Evolutionary conservation across 2,797 vertebrate species (phyloP).

Genomic region (Pseudotriccus pelzelni): DNA sequence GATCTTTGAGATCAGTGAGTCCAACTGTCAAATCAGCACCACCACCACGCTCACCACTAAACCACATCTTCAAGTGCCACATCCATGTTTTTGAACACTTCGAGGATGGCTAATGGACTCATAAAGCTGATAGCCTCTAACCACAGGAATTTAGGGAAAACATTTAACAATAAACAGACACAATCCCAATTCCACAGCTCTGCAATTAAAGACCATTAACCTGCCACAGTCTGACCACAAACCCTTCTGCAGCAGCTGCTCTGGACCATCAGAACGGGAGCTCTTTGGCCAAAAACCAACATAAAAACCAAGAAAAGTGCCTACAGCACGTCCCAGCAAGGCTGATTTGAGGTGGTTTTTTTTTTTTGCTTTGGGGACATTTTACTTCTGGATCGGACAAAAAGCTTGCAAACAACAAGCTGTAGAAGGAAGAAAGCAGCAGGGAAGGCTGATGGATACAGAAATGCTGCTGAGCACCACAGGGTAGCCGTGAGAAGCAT

Average conservation of each 20-base stretch:
- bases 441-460: background rate
- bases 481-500: accelerated
- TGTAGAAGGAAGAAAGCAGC: background rate
- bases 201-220: background rate
- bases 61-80: background rate
- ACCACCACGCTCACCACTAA: background rate
- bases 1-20: background rate
- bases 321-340: background rate
- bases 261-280: background rate
- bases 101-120: background rate
- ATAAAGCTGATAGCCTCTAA: background rate
- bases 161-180: background rate
- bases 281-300: background rate
- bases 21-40: background rate
- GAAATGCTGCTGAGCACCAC: accelerated
- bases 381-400: accelerated
- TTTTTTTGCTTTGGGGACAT: background rate
- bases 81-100: background rate
- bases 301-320: background rate
- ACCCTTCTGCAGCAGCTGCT: background rate
- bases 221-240: background rate
- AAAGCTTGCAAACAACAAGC: background rate
- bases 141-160: background rate
- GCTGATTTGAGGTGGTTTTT: background rate
- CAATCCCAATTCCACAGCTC: accelerated